Percentiles rank a stretch among this genome's conserved stretches.
Conservation (phyloP, 1,140 invertebrate genomes). For the Halesus radiatus region DNA sequence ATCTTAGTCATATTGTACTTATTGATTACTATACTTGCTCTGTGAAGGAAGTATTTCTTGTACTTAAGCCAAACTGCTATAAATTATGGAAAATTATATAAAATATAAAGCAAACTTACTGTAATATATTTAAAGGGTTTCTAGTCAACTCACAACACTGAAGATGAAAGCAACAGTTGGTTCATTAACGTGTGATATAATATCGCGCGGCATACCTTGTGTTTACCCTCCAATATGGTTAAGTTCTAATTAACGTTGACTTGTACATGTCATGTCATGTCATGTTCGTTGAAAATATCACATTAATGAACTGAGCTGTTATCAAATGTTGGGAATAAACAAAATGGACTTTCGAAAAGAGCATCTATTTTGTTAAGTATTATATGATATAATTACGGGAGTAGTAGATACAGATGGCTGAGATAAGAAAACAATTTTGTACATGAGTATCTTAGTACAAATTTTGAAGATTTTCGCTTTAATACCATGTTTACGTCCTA, state of each 20-base stretch:
- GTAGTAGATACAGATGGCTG: conserved; percentile 55
- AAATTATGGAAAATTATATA: conserved; percentile 57
- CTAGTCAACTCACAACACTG: conserved; percentile 59
- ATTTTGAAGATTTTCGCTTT: conserved; percentile 58
- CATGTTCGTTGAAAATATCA: conserved; percentile 50
- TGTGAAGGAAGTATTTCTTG: conserved; percentile 53
- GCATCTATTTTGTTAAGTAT: conserved; percentile 69
- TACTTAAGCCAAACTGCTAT: conserved; percentile 58
- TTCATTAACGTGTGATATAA: conserved; percentile 49
- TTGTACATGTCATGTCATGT: conserved; percentile 42
- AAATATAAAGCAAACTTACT: conserved; percentile 54
- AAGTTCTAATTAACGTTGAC: conserved; percentile 52
- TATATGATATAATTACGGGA: conserved; percentile 57
- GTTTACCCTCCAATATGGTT: conserved; percentile 57
- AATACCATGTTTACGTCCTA: conserved; percentile 58
- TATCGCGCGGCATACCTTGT: conserved; percentile 50
- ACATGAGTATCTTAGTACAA: conserved; percentile 57
- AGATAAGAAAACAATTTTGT: conserved; percentile 56
- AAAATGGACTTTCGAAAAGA: conserved; percentile 61
- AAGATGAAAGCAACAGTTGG: conserved; percentile 44
- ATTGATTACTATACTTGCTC: conserved; percentile 55
- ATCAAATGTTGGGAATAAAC: conserved; percentile 43
- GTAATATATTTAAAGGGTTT: conserved; percentile 54
- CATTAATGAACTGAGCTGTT: conserved; percentile 60
- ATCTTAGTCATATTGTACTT: conserved; percentile 58